A percentile compares a stretch with the other conserved stretches of the same genome.
phyloP scores from a whole-genome alignment of 1,140 invertebrate genomes.

The Lanistes nyassanus region DNA sequence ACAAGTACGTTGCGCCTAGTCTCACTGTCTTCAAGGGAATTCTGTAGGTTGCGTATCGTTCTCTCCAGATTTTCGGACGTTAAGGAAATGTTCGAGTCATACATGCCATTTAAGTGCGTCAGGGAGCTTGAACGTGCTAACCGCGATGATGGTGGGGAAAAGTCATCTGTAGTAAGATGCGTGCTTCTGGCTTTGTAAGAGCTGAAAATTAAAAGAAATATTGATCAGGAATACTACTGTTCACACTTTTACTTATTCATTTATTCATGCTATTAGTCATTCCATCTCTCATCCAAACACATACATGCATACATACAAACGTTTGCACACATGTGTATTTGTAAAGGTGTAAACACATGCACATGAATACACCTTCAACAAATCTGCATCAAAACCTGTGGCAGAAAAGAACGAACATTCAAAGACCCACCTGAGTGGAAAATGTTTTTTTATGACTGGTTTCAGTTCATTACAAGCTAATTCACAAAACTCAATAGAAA shows the following conservation, averaged over 20 bases:
- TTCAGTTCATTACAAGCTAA: too few species aligned
- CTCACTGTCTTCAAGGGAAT: slow-evolving; percentile 57
- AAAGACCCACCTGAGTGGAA: too few species aligned
- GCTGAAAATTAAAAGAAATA: slow-evolving; percentile 34
- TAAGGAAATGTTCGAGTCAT: slow-evolving; percentile 26
- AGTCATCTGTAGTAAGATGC: slow-evolving; percentile 34
- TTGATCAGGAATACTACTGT: slow-evolving; percentile 1
- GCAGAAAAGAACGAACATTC: too few species aligned
- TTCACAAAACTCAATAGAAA: too few species aligned
- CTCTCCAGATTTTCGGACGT: slow-evolving; percentile 29
- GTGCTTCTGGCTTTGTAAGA: slow-evolving; percentile 41
- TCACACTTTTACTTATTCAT: not conserved
- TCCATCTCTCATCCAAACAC: not conserved
- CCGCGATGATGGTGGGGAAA: slow-evolving; percentile 24
- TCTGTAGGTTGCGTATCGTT: slow-evolving; percentile 41
- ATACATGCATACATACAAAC: not conserved
- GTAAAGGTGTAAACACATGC: not conserved
- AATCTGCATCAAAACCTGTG: not conserved
- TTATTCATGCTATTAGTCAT: not conserved
- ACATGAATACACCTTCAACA: not conserved
- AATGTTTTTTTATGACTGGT: too few species aligned
- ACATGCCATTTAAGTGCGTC: slow-evolving; percentile 41
- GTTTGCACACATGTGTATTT: not conserved
- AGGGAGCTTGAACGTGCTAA: slow-evolving; percentile 49
- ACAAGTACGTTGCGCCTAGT: slow-evolving; percentile 52